Percentiles rank a stretch among this genome's conserved stretches.
phyloP scores from a whole-genome alignment of 2,797 vertebrate genomes.

The Podargus strigoides region DNA sequence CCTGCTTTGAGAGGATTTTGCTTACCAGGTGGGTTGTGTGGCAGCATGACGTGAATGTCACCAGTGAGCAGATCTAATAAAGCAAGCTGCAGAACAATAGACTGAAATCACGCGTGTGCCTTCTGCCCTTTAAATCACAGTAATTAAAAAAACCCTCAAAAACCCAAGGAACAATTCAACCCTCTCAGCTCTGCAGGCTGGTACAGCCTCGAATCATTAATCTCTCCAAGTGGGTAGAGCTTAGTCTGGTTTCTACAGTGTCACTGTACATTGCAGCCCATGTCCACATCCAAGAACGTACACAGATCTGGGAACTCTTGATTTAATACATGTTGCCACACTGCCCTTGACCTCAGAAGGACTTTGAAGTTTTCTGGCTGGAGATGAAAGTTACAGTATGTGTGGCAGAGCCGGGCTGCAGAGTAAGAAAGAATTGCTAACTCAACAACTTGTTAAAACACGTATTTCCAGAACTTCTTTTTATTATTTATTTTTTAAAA shows the following conservation, averaged over 20 bases:
- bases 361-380: conserved; percentile 59
- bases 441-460: conserved; percentile 49
- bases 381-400: conserved; percentile 59
- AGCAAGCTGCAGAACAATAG: neutral
- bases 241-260: neutral
- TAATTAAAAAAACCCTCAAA: neutral
- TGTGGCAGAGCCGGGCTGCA: neutral
- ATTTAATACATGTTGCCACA: conserved; percentile 47
- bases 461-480: neutral
- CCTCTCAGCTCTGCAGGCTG: neutral
- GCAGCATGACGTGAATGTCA: neutral
- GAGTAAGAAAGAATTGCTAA: conserved; percentile 44
- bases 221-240: neutral
- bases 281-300: neutral
- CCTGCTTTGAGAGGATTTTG: neutral
- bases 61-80: neutral
- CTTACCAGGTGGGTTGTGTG: neutral
- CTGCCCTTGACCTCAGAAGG: conserved; percentile 45
- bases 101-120: neutral
- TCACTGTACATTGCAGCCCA: neutral
- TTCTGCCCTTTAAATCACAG: neutral
- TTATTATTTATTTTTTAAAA: neutral
- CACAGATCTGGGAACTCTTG: conserved; percentile 35
- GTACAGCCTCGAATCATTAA: neutral
- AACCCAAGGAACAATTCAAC: no score